phyloP scores from a whole-genome alignment of 2,888 invertebrate species.

The Zonitis immaculata region DNA sequence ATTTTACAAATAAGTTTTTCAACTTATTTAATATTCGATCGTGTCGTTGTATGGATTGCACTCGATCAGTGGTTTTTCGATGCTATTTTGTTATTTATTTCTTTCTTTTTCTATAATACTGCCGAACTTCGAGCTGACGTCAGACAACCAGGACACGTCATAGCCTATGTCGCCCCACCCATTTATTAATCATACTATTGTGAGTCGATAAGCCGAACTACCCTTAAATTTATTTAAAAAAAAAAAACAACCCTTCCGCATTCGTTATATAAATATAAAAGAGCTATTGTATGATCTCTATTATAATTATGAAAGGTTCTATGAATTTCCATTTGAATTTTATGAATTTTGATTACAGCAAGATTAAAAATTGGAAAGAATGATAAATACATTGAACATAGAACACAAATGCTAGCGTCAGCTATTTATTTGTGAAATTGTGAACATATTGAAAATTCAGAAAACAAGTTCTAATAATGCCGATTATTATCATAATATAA shows the following conservation, averaged over 20 bases:
- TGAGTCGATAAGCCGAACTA: neutral
- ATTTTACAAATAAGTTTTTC: neutral
- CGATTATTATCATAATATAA: too few species aligned
- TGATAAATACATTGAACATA: too few species aligned
- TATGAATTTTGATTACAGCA: too few species aligned
- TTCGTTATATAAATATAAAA: too few species aligned
- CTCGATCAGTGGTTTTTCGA: neutral
- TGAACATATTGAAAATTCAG: too few species aligned
- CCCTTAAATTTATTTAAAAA: neutral
- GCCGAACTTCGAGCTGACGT: neutral
- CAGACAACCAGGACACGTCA: neutral
- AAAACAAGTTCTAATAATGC: too few species aligned
- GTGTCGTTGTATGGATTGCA: neutral
- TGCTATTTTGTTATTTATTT: neutral
- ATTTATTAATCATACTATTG: neutral
- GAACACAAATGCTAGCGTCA: too few species aligned
- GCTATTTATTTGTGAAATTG: too few species aligned
- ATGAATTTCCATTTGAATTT: too few species aligned
- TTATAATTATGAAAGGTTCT: too few species aligned
- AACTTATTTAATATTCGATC: neutral
- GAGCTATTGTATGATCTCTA: too few species aligned
- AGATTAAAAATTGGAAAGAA: too few species aligned
- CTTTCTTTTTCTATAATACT: neutral
- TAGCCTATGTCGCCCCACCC: neutral
- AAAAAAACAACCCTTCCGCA: neutral